Evolutionary conservation across 2,888 invertebrate genomes (phyloP).

Genomic region (Bombyx huttoni): DNA sequence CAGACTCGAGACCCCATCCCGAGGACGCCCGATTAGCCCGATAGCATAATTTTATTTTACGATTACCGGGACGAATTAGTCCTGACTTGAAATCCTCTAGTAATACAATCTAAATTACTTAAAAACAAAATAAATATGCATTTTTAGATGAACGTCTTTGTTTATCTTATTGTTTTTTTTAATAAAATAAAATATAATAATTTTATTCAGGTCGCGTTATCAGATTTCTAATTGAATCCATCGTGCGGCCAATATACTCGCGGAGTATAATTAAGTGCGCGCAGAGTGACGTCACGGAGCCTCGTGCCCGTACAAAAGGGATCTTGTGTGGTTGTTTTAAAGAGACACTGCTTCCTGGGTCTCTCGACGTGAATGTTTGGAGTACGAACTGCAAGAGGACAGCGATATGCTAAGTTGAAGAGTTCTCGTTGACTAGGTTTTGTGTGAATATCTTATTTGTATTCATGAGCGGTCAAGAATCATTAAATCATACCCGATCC

Average conservation of each 20-base stretch:
- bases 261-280: slow-evolving; percentile 21
- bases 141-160: too few relatives aligned
- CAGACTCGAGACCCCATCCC: too few relatives aligned
- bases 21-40: too few relatives aligned
- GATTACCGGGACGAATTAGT: too few relatives aligned
- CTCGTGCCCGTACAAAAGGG: slow-evolving; percentile 38
- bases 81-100: too few relatives aligned
- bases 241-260: not conserved
- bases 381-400: slow-evolving; percentile 1
- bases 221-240: not conserved
- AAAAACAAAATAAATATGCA: too few relatives aligned
- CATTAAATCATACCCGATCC: too few relatives aligned
- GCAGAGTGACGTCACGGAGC: slow-evolving; percentile 22
- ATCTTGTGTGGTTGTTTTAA: slow-evolving; percentile 51
- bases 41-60: too few relatives aligned
- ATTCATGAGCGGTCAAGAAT: too few relatives aligned
- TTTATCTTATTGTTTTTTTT: too few relatives aligned
- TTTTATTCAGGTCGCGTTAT: not conserved
- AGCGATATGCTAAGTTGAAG: slow-evolving; percentile 1
- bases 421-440: not conserved
- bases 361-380: slow-evolving; percentile 4
- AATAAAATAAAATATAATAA: too few relatives aligned
- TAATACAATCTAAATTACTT: too few relatives aligned
- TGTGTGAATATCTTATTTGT: not conserved
- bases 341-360: slow-evolving; percentile 43